These are phyloP conservation scores for Phenganax marumi DNA, from an alignment of 92 coral and sea anemone genomes.

Conservation along the genomic window DNA sequence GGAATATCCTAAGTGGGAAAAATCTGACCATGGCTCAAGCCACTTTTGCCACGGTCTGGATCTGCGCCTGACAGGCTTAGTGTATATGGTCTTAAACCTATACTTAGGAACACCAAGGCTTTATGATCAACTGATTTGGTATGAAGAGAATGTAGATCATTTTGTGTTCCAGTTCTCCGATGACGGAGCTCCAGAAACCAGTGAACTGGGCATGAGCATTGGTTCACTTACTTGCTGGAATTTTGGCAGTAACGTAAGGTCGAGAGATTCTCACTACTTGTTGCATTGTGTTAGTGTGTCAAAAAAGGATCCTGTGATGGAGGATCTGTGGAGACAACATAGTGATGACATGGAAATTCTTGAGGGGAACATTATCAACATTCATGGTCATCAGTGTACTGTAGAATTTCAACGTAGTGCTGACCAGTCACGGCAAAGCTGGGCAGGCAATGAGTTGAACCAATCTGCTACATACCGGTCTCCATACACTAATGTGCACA, in stretches of 20 bases:
- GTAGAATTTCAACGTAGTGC: slow-evolving; percentile 64
- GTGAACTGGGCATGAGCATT: slow-evolving; percentile 54
- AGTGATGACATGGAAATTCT: slow-evolving; percentile 48
- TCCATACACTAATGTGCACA: slow-evolving; percentile 7
- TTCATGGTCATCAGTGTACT: slow-evolving; percentile 59
- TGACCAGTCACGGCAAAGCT: slow-evolving; percentile 67
- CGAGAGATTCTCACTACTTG: slow-evolving; percentile 23
- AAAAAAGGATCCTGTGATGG: slow-evolving; percentile 60
- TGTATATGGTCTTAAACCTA: slow-evolving; percentile 47
- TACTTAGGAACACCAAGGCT: slow-evolving; percentile 47
- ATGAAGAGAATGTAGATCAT: slow-evolving; percentile 39
- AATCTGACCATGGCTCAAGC: no score
- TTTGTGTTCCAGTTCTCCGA: slow-evolving; percentile 44
- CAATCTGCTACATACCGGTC: slow-evolving; percentile 13
- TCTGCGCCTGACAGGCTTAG: no score
- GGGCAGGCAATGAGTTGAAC: slow-evolving; percentile 43
- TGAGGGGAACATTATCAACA: slow-evolving; percentile 10
- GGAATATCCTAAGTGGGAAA: no score
- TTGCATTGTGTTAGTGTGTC: slow-evolving; percentile 40
- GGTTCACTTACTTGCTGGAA: slow-evolving; percentile 57
- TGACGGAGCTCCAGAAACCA: background rate
- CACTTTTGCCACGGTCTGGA: no score
- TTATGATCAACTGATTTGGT: slow-evolving; percentile 44
- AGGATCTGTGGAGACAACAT: slow-evolving; percentile 62
- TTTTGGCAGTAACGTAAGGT: slow-evolving; percentile 12